Percentiles rank a stretch among this genome's conserved stretches.
Evolutionary conservation across 2,113 vertebrate species (phyloP).

Genomic region (Microtus pennsylvanicus): DNA sequence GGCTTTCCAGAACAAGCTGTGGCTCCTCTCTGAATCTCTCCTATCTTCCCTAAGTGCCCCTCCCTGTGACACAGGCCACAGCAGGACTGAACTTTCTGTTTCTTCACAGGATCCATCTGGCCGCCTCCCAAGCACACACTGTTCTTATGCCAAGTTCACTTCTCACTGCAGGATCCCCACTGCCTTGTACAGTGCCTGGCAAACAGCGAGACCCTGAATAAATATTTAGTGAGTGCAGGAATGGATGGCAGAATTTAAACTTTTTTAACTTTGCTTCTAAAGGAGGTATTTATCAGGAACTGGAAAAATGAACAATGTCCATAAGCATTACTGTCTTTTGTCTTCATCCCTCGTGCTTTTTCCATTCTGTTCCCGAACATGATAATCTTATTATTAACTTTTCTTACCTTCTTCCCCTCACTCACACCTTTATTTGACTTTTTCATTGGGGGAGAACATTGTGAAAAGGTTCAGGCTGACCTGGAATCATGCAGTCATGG

Average conservation of each 20-base stretch:
- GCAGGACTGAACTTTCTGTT: constrained; percentile 11
- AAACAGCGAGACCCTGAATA: neutral
- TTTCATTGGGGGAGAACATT: neutral
- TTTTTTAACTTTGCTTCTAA: constrained; percentile 25
- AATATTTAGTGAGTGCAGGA: neutral
- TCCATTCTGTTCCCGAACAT: neutral
- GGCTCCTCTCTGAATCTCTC: neutral
- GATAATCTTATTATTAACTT: neutral
- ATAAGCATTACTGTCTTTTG: neutral
- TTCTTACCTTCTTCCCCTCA: neutral
- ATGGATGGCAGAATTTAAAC: neutral
- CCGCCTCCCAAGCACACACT: constrained; percentile 10
- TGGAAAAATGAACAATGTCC: neutral
- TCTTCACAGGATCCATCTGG: neutral
- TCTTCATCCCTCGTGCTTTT: neutral
- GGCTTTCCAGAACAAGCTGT: neutral
- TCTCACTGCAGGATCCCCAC: neutral
- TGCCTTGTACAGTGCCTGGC: neutral
- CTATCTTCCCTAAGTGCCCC: neutral
- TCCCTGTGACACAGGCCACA: neutral
- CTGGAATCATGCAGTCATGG: neutral
- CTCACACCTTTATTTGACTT: neutral
- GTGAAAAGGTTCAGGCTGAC: neutral
- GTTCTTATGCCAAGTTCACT: neutral
- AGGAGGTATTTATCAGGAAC: neutral